Percentiles rank a stretch among this genome's conserved stretches.
phyloP scores from a whole-genome alignment of 2,113 vertebrate genomes.

The Toxotes jaculatrix region DNA sequence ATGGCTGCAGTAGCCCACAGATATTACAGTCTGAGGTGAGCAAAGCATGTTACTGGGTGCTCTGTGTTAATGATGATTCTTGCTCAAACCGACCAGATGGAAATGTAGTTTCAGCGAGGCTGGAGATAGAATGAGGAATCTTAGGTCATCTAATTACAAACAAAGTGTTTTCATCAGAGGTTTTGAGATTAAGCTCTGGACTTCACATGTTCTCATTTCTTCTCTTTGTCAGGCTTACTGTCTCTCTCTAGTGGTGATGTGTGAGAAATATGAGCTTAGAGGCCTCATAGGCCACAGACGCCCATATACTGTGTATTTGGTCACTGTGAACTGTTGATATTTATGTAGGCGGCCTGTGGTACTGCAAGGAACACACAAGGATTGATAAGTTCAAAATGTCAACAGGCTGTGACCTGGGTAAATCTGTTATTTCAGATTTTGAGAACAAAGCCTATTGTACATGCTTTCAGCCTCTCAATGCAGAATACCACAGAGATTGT shows the following conservation, averaged over 20 bases:
- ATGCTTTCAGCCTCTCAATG: neutral
- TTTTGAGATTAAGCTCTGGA: slow-evolving; percentile 26
- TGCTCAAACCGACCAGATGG: slow-evolving; percentile 45
- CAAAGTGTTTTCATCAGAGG: slow-evolving; percentile 43
- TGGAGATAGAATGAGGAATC: slow-evolving; percentile 14
- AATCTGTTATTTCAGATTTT: neutral
- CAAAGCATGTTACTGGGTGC: slow-evolving; percentile 10
- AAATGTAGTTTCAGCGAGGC: slow-evolving; percentile 53
- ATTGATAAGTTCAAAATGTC: neutral
- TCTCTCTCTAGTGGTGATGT: slow-evolving; percentile 73
- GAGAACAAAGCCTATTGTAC: neutral
- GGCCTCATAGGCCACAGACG: neutral
- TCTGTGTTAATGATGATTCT: slow-evolving; percentile 34
- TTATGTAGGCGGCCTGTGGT: neutral
- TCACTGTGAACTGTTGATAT: neutral
- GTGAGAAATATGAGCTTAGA: slow-evolving; percentile 31
- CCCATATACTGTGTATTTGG: neutral
- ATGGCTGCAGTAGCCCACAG: slow-evolving; percentile 50
- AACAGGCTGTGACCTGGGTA: neutral
- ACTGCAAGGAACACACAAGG: neutral
- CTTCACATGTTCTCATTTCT: slow-evolving; percentile 5
- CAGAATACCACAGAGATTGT: neutral
- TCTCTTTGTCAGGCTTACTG: slow-evolving; percentile 55
- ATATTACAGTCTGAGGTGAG: slow-evolving; percentile 39
- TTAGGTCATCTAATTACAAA: slow-evolving; percentile 59